Evolutionary conservation across 2,113 vertebrate genomes (phyloP).

Genomic region (Microcebus griseorufus): DNA sequence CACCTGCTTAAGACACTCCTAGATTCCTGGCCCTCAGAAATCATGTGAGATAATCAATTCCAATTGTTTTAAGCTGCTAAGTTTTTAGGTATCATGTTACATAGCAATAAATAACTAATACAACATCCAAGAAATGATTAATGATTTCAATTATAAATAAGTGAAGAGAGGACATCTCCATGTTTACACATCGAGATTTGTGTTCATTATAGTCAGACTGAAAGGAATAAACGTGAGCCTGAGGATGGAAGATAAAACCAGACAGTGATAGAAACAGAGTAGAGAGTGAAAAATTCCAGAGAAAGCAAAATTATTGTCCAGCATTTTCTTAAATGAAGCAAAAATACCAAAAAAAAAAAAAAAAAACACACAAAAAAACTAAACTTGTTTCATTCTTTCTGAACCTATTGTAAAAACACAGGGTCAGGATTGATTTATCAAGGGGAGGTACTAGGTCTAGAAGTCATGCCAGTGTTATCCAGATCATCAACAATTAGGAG

Average conservation of each 20-base stretch:
- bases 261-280: background rate
- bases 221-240: background rate
- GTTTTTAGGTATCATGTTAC: background rate
- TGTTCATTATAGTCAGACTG: background rate
- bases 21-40: background rate
- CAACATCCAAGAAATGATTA: background rate
- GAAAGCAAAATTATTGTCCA: background rate
- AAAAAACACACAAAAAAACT: background rate
- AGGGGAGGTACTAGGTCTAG: background rate
- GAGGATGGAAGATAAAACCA: background rate
- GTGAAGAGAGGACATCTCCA: background rate
- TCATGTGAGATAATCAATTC: background rate
- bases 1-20: rapidly evolving
- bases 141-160: background rate
- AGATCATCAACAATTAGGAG: background rate
- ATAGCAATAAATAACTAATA: background rate
- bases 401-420: background rate
- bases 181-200: background rate
- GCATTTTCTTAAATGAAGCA: background rate
- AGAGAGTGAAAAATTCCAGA: background rate
- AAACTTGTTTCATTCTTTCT: background rate
- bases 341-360: background rate
- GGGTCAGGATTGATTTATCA: background rate
- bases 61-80: background rate
- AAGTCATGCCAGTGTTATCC: background rate